Evolutionary conservation across 2,797 vertebrate genomes (phyloP), one percentile per base, ranked within the genome.

Genomic region (Pygocentrus nattereri): DNA sequence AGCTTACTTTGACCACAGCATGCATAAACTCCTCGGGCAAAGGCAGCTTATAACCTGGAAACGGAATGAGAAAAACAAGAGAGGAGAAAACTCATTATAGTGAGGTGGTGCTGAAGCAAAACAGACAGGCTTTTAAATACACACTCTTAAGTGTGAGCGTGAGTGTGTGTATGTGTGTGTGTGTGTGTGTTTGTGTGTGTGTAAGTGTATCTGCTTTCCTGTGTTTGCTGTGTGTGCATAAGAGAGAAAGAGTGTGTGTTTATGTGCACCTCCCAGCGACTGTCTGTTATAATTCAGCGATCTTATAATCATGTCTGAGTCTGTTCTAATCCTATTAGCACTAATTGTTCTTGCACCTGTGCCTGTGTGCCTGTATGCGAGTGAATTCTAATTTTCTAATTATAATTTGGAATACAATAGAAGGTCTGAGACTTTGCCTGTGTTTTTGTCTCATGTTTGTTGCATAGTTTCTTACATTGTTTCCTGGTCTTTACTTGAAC

Each of bases 21-120:
- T 68, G 38, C 62, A 41, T 76, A 59, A 82, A 62, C 67, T 80
- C 73, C 73, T 73, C 67, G 41, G 76, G 82, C 76, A 84, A 83
- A 19, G 47, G 34, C 71, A 31, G 61, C 44, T 80, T 59, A 56
- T 78, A 72, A 79, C 70, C 75, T n/a, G 76, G 75, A 50, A 78
- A 74, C 19, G 31, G 47, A 87, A 75, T 76, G 70, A 76, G 67
- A 62, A 62, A 31, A 83, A 76, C 18, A 54, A 86, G 75, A 74
- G 73, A 82, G 58, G 68, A 80, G 62, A 65, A 80, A 81, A 80
- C 44, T 78, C 82, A 77, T 87, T 87, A 83, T 49, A 67, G 25
- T 25, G 81, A 47, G 76, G 62, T 65, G 64, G 56, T 44, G 81
- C n/a, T 82, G 79, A 81, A 54, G 75, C 61, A 76, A 73, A 80